phyloP scores from a whole-genome alignment of 2,888 invertebrate species.

The Dryadula phaetusa region DNA sequence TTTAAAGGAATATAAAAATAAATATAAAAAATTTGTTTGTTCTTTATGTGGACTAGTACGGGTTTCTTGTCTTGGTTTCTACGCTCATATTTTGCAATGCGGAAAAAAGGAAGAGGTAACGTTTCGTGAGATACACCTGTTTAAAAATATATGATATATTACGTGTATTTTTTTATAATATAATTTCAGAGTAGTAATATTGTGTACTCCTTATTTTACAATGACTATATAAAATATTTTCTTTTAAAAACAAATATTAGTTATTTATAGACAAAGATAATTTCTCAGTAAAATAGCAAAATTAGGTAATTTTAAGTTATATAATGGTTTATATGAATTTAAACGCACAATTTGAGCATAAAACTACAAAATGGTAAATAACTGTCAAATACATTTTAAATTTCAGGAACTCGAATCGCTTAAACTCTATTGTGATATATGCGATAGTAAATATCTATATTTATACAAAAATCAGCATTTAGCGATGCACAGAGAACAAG shows the following conservation, averaged over 20 bases:
- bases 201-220: no score
- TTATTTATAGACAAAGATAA: no score
- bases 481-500: constrained; percentile 70
- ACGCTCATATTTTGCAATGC: constrained; percentile 85
- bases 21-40: constrained; percentile 75
- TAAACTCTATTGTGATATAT: constrained; percentile 81
- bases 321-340: constrained; percentile 10
- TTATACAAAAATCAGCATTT: constrained; percentile 85
- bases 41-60: constrained; percentile 79
- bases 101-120: constrained; percentile 83
- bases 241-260: no score
- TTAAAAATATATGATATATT: no score
- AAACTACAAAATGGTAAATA: background rate
- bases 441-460: constrained; percentile 76
- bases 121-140: constrained; percentile 1
- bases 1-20: constrained; percentile 70
- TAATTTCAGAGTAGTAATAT: no score
- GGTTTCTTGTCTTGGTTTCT: constrained; percentile 83
- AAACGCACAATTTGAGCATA: no score
- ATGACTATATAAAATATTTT: no score
- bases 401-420: constrained; percentile 75
- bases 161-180: no score
- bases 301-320: no score
- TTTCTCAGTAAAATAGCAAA: no score
- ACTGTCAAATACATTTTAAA: background rate